A percentile compares a stretch with the other conserved stretches of the same genome.
phyloP scores from a whole-genome alignment of 1,140 invertebrate genomes.

The Araneus ventricosus region DNA sequence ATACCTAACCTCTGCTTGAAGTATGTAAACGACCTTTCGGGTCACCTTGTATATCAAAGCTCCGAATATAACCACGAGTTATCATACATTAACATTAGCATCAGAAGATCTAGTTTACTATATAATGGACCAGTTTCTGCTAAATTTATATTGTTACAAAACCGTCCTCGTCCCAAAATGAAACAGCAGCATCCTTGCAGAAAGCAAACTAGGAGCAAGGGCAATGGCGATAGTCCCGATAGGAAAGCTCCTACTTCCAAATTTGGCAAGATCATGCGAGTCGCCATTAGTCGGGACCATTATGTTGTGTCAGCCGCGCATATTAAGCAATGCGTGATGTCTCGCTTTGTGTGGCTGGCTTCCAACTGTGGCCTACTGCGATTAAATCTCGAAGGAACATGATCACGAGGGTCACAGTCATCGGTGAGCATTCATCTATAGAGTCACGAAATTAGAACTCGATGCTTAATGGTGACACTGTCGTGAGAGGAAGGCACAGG shows the following conservation, averaged over 20 bases:
- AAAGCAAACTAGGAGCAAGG: neutral
- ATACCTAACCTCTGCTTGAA: too few species aligned
- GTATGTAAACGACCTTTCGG: too few species aligned
- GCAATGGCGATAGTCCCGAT: neutral
- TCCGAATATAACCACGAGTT: too few species aligned
- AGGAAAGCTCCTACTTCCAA: neutral
- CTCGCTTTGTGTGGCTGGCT: neutral
- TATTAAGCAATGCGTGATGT: neutral
- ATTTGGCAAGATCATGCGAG: neutral
- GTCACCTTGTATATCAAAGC: too few species aligned
- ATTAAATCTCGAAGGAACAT: neutral
- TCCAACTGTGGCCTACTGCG: neutral
- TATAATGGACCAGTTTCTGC: too few species aligned
- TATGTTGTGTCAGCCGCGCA: slow-evolving; percentile 7
- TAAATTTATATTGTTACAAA: too few species aligned
- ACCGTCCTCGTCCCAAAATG: neutral
- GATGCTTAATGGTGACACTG: neutral
- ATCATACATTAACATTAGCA: too few species aligned
- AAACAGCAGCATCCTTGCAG: neutral
- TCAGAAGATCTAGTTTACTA: too few species aligned
- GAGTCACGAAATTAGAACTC: neutral
- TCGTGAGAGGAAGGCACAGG: neutral
- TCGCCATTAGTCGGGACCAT: neutral
- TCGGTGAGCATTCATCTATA: neutral
- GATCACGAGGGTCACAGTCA: slow-evolving; percentile 13